A percentile compares a stretch with the other conserved stretches of the same genome.
Conservation (phyloP, 2,113 vertebrate genomes). For the Odontophorus gujanensis region DNA sequence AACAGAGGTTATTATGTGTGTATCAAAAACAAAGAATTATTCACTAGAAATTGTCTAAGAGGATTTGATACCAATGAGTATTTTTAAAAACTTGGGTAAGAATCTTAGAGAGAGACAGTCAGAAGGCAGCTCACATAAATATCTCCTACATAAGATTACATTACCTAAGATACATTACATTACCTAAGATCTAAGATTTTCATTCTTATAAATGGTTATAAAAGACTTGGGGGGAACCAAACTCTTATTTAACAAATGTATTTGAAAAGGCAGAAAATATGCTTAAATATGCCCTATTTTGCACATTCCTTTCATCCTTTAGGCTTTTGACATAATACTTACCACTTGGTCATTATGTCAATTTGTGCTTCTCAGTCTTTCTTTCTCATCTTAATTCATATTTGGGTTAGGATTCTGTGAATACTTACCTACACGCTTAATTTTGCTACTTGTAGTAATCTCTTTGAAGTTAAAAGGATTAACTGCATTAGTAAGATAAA, state of each 20-base stretch:
- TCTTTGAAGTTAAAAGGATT: slow-evolving; percentile 71
- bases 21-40: not conserved
- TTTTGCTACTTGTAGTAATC: slow-evolving; percentile 51
- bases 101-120: not conserved
- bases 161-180: too few species aligned
- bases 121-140: not conserved
- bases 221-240: not conserved
- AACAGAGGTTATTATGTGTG: not conserved
- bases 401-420: slow-evolving; percentile 33
- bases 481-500: slow-evolving; percentile 61
- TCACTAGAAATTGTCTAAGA: not conserved
- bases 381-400: slow-evolving; percentile 6
- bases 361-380: slow-evolving; percentile 39
- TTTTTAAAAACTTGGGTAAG: not conserved
- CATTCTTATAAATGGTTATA: not conserved
- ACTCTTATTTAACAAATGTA: slow-evolving; percentile 2
- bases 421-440: slow-evolving; percentile 36
- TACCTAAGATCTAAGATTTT: slow-evolving; percentile 12
- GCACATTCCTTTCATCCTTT: slow-evolving; percentile 35
- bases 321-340: slow-evolving; percentile 24
- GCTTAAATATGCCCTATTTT: slow-evolving; percentile 58
- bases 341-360: slow-evolving; percentile 51
- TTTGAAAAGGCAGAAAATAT: slow-evolving; percentile 52
- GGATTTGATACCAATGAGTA: not conserved
- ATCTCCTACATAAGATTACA: too few species aligned